Percentiles rank a stretch among this genome's conserved stretches.
Evolutionary conservation across 2,113 vertebrate species (phyloP).

Genomic region (Labrus mixtus): DNA sequence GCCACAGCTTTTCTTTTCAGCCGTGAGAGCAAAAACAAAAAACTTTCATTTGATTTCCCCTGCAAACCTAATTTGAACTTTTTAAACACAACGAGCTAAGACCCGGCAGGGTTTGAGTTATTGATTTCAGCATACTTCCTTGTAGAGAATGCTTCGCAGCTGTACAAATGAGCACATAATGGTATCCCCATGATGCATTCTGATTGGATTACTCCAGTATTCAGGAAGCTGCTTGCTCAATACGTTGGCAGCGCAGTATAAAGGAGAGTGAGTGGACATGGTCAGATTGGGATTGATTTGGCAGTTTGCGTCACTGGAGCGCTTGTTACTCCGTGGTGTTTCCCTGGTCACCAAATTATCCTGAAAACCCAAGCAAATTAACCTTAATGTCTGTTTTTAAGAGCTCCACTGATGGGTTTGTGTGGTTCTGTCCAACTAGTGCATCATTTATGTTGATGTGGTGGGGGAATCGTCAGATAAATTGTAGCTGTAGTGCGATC

Average conservation of each 20-base stretch:
- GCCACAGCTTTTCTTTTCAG: slow-evolving; percentile 12
- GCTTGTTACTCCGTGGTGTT: slow-evolving; percentile 26
- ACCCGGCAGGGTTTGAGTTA: slow-evolving; percentile 36
- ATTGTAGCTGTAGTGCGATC: background rate
- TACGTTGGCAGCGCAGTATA: slow-evolving; percentile 54
- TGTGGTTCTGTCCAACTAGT: slow-evolving; percentile 26
- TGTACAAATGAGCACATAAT: slow-evolving; percentile 70
- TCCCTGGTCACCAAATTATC: slow-evolving; percentile 41
- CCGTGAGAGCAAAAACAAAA: slow-evolving; percentile 52
- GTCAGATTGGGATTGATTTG: slow-evolving; percentile 60
- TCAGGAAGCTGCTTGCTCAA: slow-evolving; percentile 53
- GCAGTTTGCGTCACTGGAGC: slow-evolving; percentile 12
- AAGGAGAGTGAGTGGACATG: slow-evolving; percentile 50
- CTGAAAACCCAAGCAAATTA: slow-evolving; percentile 44
- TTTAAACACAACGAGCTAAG: slow-evolving; percentile 25
- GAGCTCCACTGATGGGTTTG: slow-evolving; percentile 13
- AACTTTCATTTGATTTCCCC: slow-evolving; percentile 70
- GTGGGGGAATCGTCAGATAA: slow-evolving; percentile 15
- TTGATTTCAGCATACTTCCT: slow-evolving; percentile 70
- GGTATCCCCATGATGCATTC: slow-evolving; percentile 63
- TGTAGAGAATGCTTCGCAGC: slow-evolving; percentile 56
- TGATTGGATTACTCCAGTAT: slow-evolving; percentile 70
- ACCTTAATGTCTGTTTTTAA: slow-evolving; percentile 14
- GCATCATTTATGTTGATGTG: slow-evolving; percentile 2
- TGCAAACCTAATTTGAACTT: slow-evolving; percentile 64